phyloP scores from a whole-genome alignment of 1,140 invertebrate species.

The Zaprionus lachaisei region DNA sequence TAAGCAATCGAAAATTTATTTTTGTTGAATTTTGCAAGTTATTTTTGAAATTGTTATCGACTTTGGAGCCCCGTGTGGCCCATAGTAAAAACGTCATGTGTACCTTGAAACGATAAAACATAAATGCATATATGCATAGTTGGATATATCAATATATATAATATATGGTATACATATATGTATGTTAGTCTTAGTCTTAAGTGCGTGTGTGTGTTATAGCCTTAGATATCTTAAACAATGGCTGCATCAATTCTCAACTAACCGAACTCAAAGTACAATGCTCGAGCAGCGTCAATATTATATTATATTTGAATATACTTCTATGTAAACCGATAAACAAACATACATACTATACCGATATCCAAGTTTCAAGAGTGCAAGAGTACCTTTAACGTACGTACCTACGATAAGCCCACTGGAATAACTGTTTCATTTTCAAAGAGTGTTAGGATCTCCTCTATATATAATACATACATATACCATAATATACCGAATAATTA shows the following conservation, averaged over 20 bases:
- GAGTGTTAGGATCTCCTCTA: slow-evolving; percentile 1
- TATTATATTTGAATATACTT: slow-evolving; percentile 12
- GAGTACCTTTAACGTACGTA: slow-evolving; percentile 57
- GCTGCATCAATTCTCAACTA: slow-evolving; percentile 45
- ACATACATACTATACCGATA: slow-evolving; percentile 32
- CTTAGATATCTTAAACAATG: slow-evolving; percentile 25
- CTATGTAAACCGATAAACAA: slow-evolving; percentile 11
- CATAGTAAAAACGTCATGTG: slow-evolving; percentile 67
- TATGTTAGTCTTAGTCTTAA: not conserved
- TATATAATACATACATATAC: slow-evolving; percentile 4
- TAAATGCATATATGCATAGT: slow-evolving; percentile 4
- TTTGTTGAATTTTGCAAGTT: slow-evolving; percentile 54
- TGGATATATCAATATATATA: slow-evolving; percentile 10
- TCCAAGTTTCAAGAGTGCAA: slow-evolving; percentile 43
- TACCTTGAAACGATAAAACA: slow-evolving; percentile 61
- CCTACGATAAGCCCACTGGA: slow-evolving; percentile 21
- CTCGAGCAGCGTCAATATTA: slow-evolving; percentile 54
- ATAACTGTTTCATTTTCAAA: slow-evolving; percentile 27
- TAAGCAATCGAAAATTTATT: slow-evolving; percentile 42
- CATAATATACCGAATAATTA: not conserved
- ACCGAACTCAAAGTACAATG: slow-evolving; percentile 69
- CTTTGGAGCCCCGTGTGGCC: slow-evolving; percentile 48
- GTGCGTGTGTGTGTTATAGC: slow-evolving; percentile 4
- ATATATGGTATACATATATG: slow-evolving; percentile 12
- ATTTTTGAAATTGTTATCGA: slow-evolving; percentile 70